Evolutionary conservation across 2,113 vertebrate genomes (phyloP).

Genomic region (Nycticorax nycticorax): DNA sequence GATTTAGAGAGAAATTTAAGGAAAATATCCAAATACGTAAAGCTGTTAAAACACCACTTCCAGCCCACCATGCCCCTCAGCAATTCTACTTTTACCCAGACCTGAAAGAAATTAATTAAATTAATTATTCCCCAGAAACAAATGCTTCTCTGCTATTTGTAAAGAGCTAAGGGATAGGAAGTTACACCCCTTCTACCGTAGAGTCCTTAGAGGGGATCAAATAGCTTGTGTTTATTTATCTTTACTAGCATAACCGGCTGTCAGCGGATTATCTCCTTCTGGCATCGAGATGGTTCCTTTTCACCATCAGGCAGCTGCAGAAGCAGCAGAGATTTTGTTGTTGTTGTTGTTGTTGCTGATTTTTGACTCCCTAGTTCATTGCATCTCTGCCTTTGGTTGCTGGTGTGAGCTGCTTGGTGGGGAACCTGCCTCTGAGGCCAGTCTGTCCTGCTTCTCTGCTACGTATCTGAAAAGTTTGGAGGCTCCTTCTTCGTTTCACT

Average conservation of each 20-base stretch:
- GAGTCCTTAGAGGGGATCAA: background rate
- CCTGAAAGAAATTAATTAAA: background rate
- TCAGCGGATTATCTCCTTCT: slow-evolving; percentile 48
- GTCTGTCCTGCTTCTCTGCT: background rate
- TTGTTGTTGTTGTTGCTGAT: background rate
- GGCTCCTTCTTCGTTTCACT: background rate
- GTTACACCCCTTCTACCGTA: background rate
- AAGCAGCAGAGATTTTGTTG: background rate
- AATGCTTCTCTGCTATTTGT: background rate
- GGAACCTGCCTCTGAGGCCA: background rate
- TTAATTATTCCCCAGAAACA: slow-evolving; percentile 31
- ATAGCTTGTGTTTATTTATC: slow-evolving; percentile 50
- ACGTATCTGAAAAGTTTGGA: background rate
- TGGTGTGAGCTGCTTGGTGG: background rate
- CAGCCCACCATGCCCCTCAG: background rate
- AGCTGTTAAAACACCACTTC: background rate
- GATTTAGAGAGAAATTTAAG: background rate
- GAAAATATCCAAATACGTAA: background rate
- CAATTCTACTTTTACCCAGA: background rate
- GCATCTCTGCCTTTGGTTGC: background rate
- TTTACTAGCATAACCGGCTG: slow-evolving; percentile 37
- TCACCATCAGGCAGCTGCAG: slow-evolving; percentile 35
- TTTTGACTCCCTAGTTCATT: slow-evolving; percentile 11
- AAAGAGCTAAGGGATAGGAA: background rate
- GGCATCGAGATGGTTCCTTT: background rate